Conservation (phyloP, 2,797 vertebrate species). For the Passerculus sandwichensis region DNA sequence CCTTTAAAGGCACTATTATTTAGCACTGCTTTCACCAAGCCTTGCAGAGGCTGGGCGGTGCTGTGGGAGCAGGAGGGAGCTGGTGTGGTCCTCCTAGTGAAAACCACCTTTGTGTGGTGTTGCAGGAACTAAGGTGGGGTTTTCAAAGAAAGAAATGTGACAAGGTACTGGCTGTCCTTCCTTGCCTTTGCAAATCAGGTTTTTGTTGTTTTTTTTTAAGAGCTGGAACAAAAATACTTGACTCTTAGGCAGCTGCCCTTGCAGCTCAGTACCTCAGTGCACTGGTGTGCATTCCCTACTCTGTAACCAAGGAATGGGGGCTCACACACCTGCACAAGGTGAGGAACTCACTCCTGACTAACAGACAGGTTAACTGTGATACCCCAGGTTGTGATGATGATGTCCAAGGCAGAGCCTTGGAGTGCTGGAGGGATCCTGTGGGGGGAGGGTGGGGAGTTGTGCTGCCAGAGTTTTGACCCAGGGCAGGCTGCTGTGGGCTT, state of each 20-base stretch:
- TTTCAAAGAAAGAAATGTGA: background rate
- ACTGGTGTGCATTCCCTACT: background rate
- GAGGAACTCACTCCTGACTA: background rate
- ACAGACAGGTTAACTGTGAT: rapidly evolving
- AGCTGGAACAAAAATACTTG: background rate
- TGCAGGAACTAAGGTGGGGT: background rate
- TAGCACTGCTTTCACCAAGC: background rate
- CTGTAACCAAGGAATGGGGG: rapidly evolving
- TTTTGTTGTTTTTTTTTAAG: background rate
- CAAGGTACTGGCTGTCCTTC: background rate
- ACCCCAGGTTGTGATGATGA: background rate
- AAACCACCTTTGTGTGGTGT: background rate
- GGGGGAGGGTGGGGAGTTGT: background rate
- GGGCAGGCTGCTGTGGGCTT: background rate
- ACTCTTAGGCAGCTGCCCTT: background rate
- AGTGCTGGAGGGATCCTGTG: no score
- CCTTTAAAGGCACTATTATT: background rate
- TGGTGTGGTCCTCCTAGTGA: background rate
- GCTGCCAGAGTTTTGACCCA: background rate
- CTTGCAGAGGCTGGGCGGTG: background rate
- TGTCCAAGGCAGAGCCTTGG: background rate
- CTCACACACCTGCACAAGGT: background rate
- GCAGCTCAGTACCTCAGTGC: background rate
- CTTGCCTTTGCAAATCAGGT: background rate
- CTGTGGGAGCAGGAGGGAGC: background rate